These are phyloP conservation scores for Panagrolaimus sp. DNA, from an alignment of 1,140 invertebrate species.

Conservation along the genomic window DNA sequence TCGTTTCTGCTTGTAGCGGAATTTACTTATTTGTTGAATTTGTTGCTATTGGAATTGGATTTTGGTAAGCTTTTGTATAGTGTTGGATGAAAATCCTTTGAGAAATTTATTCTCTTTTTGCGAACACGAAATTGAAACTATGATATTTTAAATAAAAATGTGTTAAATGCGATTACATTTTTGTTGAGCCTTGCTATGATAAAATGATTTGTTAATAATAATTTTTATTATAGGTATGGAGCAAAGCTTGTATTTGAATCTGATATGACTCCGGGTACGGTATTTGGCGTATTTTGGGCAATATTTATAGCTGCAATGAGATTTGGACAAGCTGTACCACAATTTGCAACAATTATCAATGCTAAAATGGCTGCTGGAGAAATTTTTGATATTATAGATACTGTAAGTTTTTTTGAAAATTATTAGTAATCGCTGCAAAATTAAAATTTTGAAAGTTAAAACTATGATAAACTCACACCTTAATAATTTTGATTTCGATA, in stretches of 20 bases:
- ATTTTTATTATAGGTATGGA: constrained; percentile 19
- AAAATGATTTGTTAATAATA: no score
- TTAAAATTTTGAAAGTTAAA: no score
- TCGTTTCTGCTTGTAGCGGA: background rate
- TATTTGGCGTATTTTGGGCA: constrained; percentile 72
- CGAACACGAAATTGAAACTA: no score
- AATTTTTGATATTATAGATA: constrained; percentile 72
- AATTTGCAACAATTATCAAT: constrained; percentile 70
- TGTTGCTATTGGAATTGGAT: background rate
- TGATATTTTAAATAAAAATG: no score
- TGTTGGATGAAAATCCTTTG: no score
- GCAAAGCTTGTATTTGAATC: constrained; percentile 60
- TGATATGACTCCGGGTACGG: constrained; percentile 64
- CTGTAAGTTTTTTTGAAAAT: constrained; percentile 56
- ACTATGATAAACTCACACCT: no score
- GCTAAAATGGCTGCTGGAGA: constrained; percentile 71
- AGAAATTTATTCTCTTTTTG: no score
- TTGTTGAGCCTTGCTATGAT: no score
- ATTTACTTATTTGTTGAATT: constrained; percentile 14
- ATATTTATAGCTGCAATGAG: constrained; percentile 77
- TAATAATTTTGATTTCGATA: no score
- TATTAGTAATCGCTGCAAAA: no score
- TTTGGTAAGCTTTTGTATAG: background rate
- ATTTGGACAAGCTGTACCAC: constrained; percentile 74
- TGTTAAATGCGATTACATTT: no score